A percentile compares a stretch with the other conserved stretches of the same genome.
These are phyloP conservation scores for Sabatieria punctata DNA, from an alignment of 2,888 invertebrate genomes.

Conservation along the genomic window DNA sequence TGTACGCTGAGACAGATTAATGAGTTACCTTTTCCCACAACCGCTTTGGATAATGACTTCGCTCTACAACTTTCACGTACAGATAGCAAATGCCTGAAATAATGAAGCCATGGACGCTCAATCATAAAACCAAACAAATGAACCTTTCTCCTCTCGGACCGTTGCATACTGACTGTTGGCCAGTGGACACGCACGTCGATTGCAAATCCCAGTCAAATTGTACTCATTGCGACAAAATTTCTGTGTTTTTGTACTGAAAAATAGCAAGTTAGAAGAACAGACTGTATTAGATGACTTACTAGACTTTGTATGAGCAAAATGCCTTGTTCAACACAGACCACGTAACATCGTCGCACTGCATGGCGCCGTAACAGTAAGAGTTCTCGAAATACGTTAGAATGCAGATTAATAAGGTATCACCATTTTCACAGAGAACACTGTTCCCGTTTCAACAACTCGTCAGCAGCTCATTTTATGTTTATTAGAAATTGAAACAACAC, in stretches of 20 bases:
- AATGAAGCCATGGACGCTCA: not conserved
- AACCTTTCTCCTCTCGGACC: constrained; percentile 82
- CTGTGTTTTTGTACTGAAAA: constrained; percentile 67
- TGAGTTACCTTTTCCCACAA: constrained; percentile 80
- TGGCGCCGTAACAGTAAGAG: too few relatives aligned
- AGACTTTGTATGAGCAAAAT: constrained; percentile 94
- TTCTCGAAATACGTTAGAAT: too few relatives aligned
- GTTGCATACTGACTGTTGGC: constrained; percentile 99
- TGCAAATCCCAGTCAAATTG: constrained; percentile 89
- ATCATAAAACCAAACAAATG: too few relatives aligned
- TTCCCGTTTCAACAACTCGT: too few relatives aligned
- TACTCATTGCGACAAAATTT: constrained; percentile 95
- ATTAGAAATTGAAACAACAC: too few relatives aligned
- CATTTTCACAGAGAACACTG: too few relatives aligned
- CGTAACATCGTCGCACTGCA: constrained; percentile 52
- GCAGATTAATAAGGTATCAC: too few relatives aligned
- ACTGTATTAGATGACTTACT: too few relatives aligned
- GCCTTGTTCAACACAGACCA: constrained; percentile 93
- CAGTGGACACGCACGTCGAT: constrained; percentile 74
- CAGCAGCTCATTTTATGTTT: too few relatives aligned
- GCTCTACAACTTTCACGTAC: constrained; percentile 39
- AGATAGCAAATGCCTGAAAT: constrained; percentile 50
- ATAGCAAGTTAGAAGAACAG: too few relatives aligned
- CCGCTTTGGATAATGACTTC: constrained; percentile 57
- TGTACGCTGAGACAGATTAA: too few relatives aligned